These are phyloP conservation scores for Eupristina koningsbergeri DNA, from an alignment of 1,140 invertebrate genomes.

Conservation along the genomic window DNA sequence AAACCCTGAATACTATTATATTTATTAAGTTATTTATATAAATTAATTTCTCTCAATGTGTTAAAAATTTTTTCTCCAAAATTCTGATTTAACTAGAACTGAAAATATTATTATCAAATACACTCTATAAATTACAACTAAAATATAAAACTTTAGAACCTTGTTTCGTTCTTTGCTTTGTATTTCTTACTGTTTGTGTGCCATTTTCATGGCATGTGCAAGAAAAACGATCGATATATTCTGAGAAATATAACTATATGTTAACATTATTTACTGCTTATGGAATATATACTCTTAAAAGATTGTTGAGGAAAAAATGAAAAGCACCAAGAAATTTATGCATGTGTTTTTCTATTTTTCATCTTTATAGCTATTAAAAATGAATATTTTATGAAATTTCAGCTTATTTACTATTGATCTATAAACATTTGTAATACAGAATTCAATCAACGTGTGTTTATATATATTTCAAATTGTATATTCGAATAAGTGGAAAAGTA, in stretches of 20 bases:
- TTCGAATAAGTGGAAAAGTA: slow-evolving; percentile 23
- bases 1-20: no score
- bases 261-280: background rate
- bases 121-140: no score
- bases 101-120: no score
- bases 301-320: background rate
- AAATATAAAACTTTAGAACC: no score
- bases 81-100: no score
- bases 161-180: background rate
- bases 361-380: background rate
- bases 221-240: slow-evolving; percentile 37
- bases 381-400: slow-evolving; percentile 46
- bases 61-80: no score
- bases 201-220: background rate
- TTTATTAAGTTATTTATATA: no score
- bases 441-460: slow-evolving; percentile 39
- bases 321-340: slow-evolving; percentile 8
- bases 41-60: no score
- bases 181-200: background rate
- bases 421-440: background rate
- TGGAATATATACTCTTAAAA: slow-evolving; percentile 11
- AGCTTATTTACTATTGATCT: background rate
- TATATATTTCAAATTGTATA: no score
- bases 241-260: background rate
- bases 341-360: background rate